Evolutionary conservation across 92 coral and sea anemone genomes (phyloP).

Genomic region (Epizoanthus illoricatus): DNA sequence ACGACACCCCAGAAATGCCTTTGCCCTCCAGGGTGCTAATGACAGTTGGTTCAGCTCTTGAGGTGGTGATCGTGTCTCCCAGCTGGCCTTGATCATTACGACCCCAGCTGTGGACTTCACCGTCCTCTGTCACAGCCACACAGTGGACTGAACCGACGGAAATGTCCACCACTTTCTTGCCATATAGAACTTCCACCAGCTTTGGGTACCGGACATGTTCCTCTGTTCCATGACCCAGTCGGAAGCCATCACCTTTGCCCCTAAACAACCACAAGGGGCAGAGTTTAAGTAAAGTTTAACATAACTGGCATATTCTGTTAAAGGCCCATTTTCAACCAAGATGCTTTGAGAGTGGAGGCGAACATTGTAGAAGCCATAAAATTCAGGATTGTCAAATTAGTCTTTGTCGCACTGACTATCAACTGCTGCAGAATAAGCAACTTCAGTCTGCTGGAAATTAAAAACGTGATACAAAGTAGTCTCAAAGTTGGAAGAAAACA

Average conservation of each 20-base stretch:
- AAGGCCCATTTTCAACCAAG: neutral
- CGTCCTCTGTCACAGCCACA: slow-evolving; percentile 86
- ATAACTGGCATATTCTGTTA: neutral
- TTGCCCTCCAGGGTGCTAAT: slow-evolving; percentile 65
- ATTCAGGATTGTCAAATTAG: neutral
- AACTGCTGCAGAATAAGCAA: neutral
- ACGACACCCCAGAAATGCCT: slow-evolving; percentile 80
- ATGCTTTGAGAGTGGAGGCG: neutral
- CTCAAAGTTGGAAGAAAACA: too few species aligned
- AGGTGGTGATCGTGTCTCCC: slow-evolving; percentile 74
- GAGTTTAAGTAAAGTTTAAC: neutral
- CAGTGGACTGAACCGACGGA: slow-evolving; percentile 96
- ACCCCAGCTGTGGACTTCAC: slow-evolving; percentile 96
- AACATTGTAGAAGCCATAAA: neutral
- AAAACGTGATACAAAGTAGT: too few species aligned
- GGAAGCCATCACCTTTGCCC: slow-evolving; percentile 98
- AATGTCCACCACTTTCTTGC: slow-evolving; percentile 82
- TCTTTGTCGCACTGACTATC: neutral
- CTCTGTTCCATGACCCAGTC: slow-evolving; percentile 90
- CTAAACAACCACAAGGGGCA: slow-evolving; percentile 36
- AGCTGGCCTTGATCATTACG: slow-evolving; percentile 97
- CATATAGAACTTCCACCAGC: slow-evolving; percentile 77
- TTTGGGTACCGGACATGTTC: slow-evolving; percentile 92
- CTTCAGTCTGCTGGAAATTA: too few species aligned
- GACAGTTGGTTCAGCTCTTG: slow-evolving; percentile 73